These are phyloP conservation scores for Bagarius yarrelli DNA, from an alignment of 2,113 vertebrate genomes.

Conservation along the genomic window DNA sequence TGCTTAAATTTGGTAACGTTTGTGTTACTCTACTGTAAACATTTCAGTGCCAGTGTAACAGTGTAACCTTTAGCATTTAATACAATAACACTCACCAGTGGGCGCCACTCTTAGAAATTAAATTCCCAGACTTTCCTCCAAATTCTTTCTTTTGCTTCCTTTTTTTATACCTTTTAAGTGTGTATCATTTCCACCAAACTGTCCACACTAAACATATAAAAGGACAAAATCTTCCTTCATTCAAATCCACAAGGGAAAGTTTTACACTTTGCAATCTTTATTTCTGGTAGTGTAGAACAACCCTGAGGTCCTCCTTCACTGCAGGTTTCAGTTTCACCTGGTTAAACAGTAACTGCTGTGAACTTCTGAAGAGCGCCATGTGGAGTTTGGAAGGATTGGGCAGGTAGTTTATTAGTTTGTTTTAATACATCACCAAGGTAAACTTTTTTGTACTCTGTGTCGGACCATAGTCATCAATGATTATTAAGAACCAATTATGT, in stretches of 20 bases:
- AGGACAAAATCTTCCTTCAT: neutral
- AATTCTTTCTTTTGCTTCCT: too few relatives aligned
- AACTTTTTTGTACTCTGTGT: too few relatives aligned
- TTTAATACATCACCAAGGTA: neutral
- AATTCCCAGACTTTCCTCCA: too few relatives aligned
- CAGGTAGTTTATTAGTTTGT: neutral
- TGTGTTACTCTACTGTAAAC: too few relatives aligned
- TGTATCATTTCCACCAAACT: neutral
- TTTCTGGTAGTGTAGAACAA: neutral
- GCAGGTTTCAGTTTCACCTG: neutral
- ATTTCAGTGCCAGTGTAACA: neutral
- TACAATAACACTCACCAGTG: neutral
- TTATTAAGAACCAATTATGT: neutral
- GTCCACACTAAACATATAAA: neutral
- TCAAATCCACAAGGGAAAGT: neutral
- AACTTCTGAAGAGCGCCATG: neutral
- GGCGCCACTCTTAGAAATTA: neutral
- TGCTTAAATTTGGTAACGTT: neutral
- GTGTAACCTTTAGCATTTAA: neutral
- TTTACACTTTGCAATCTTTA: neutral
- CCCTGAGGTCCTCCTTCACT: neutral
- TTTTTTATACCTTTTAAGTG: neutral
- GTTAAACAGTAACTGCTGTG: conserved; percentile 18
- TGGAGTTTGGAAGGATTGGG: conserved; percentile 16
- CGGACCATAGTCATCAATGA: neutral